These are phyloP conservation scores for Hecatera dysodea DNA, from an alignment of 2,888 invertebrate genomes.

Conservation along the genomic window DNA sequence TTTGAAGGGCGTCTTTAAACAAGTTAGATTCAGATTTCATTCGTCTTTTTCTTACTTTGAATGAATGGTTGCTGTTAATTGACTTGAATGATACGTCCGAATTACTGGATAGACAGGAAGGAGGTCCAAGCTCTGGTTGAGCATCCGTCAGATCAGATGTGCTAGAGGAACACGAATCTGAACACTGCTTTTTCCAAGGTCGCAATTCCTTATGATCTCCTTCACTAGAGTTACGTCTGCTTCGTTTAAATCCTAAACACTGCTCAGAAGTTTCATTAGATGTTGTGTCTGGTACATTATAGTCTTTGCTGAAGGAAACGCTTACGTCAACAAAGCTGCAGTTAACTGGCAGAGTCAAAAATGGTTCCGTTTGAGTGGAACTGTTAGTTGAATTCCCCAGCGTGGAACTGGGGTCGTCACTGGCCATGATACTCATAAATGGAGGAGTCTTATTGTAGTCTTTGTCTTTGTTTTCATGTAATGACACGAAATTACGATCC, in stretches of 20 bases:
- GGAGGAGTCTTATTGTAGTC: constrained; percentile 77
- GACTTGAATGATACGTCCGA: constrained; percentile 87
- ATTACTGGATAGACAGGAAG: constrained; percentile 77
- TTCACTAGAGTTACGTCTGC: constrained; percentile 77
- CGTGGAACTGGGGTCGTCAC: constrained; percentile 72
- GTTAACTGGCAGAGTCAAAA: constrained; percentile 68
- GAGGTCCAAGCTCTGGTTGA: constrained; percentile 64
- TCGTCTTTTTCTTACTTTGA: constrained; percentile 82
- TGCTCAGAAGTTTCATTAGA: constrained; percentile 77
- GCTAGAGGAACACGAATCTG: constrained; percentile 77
- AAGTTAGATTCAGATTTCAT: constrained; percentile 83
- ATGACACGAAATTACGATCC: constrained; percentile 76
- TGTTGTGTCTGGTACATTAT: constrained; percentile 72
- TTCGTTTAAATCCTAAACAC: constrained; percentile 76
- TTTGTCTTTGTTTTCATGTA: constrained; percentile 73
- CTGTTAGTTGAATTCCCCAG: constrained; percentile 69
- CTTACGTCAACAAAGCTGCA: constrained; percentile 76
- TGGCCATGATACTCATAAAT: constrained; percentile 79
- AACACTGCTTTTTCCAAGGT: constrained; percentile 83
- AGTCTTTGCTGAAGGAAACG: constrained; percentile 80
- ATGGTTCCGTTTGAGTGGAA: constrained; percentile 81
- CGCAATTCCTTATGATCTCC: constrained; percentile 72
- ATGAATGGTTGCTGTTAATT: constrained; percentile 81
- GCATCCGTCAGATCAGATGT: constrained; percentile 75
- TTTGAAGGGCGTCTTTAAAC: constrained; percentile 80